Conservation (phyloP, 1,140 invertebrate genomes). For the Drosophila pandora region DNA sequence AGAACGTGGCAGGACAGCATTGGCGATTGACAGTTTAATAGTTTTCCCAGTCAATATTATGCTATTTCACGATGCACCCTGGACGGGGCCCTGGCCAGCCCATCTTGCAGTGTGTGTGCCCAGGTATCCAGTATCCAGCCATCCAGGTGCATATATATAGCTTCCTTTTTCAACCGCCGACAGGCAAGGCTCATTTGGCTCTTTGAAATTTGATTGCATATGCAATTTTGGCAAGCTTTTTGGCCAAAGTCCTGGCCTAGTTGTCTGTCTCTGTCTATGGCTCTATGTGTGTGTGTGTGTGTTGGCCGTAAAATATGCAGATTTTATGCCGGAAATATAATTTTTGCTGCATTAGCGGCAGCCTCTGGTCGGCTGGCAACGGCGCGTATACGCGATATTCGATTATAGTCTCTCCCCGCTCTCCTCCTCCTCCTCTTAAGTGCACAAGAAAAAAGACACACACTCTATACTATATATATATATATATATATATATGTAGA, state of each 20-base stretch:
- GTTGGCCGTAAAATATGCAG: constrained; percentile 58
- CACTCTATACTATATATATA: background rate
- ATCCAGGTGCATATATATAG: background rate
- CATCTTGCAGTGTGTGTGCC: background rate
- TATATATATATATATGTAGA: background rate
- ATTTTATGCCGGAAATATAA: constrained; percentile 63
- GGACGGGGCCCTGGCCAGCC: constrained; percentile 19
- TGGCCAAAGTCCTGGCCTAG: constrained; percentile 17
- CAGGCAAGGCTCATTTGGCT: constrained; percentile 66
- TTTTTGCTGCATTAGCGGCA: constrained; percentile 67
- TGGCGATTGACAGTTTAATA: constrained; percentile 76
- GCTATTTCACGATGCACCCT: constrained; percentile 58
- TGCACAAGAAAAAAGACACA: background rate
- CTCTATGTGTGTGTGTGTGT: background rate
- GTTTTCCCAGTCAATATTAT: constrained; percentile 76
- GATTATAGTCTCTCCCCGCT: constrained; percentile 10
- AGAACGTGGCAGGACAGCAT: constrained; percentile 6
- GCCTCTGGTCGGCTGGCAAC: constrained; percentile 23
- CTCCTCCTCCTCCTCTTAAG: background rate
- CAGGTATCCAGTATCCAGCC: background rate
- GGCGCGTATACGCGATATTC: constrained; percentile 70
- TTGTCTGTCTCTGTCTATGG: background rate
- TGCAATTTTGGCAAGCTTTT: constrained; percentile 65
- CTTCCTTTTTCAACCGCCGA: constrained; percentile 13
- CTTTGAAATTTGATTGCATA: constrained; percentile 74